Base-by-base conservation (phyloP, 1,140 invertebrate species). In the Acromyrmex heyeri region DNA sequence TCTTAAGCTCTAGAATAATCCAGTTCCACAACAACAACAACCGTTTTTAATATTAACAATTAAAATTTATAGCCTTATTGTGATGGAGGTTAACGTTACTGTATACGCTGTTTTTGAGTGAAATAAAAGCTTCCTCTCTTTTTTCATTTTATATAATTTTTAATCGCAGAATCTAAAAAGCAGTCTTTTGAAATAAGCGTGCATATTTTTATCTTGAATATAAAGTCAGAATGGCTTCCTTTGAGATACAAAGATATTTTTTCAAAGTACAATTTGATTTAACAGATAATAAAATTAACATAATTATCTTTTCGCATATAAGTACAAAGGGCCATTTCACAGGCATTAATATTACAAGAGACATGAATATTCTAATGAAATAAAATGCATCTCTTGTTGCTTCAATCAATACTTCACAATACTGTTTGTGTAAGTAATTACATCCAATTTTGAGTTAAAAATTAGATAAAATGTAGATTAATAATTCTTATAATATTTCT, bases 181-280 rank as follows among this genome's bases (percentile, higher is more conserved):
- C 79, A 87, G 81, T 90, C 86, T 90, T 90, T 70, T 48, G 27
- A 90, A 82, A 75, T 55, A 75, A 87, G 55, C 83, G 78, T 75
- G 48, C 85, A 59, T 38, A 14, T 30, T n/a, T 38, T 67, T 73
- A 50, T 88, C 44, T 73, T 55, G 24, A 62, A 85, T 38, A 38
- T 67, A 27, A 76, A 76, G 16, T 50, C n/a, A 59, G 38, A 57
- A 24, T n/a, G 30, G 16, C 27, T 38, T 55, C 0, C 10, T 10
- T 34, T 24, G 27, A 53, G 12, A 1, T 10, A 65, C 55, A 57
- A 55, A 67, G 18, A 79, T 30, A 10, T 79, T 53, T 79, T 64
- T 76, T 75, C 16, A 0, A 53, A 64, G 0, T 62, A 76, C 21
- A 69, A 65, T 44, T 64, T 73, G 24, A 70, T 18, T 67, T 10